Evolutionary conservation across 2,888 invertebrate genomes (phyloP), one percentile per base, ranked within the genome.

Genomic region (Timema cristinae): DNA sequence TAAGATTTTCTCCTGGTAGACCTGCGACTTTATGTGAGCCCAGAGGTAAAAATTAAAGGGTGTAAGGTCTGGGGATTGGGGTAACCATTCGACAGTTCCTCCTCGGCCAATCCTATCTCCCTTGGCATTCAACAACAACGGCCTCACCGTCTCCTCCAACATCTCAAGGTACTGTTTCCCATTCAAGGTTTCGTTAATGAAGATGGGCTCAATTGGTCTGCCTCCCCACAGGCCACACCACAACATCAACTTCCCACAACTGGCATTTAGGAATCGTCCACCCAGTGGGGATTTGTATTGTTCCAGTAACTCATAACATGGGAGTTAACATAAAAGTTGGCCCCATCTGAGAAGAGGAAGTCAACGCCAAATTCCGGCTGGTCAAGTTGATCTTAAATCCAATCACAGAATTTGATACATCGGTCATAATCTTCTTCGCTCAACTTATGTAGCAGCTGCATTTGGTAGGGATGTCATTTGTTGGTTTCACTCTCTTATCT

Each of bases 141-240:
- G 63, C 15, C 2, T 63, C 63, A 63, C 63, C 1, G 10, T 63
- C 63, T 63, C 16, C 15, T 63, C 15, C 63, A 63, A 15, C 63
- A 5, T 63, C 15, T 63, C 15, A 63, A 63, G 11, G 16, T n/a
- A 63, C 63, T n/a, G 63, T 63, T 63, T 4, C 63, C 16, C 63
- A 63, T 63, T 63, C 63, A 63, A 15, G 63, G 16, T 63, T 63
- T 15, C 1, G 63, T 63, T 63, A 63, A 63, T 63, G 63, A 63
- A 63, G 63, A 63, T 63, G 63, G 16, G 63, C 63, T 32, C 32
- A 32, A 32, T 32, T 4, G 4, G 32, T 2, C 63, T 63, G 13
- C 4, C 63, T 63, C 63, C 32, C 32, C 6, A n/a, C 63, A n/a
- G 9, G 10, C 6, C 1, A 63, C 63, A 63, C 15, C 32, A 63